Evolutionary conservation across 1,140 invertebrate genomes (phyloP), one percentile per base, ranked within the genome.

Genomic region (Papilio helenus): DNA sequence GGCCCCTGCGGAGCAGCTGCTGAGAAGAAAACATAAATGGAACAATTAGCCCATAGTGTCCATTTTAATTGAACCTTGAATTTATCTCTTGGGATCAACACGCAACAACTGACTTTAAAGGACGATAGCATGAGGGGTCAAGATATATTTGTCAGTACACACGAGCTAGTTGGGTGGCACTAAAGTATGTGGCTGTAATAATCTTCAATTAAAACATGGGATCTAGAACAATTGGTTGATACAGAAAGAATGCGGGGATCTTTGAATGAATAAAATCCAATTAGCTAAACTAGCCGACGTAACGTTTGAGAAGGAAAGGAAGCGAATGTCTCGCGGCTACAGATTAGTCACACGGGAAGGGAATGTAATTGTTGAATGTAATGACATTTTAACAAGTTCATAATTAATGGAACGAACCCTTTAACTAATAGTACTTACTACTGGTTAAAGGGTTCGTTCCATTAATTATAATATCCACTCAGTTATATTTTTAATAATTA

Each of bases 161-260:
- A 86, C 87, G 82, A 84, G 85, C 85, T 83, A 85, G 83, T 82
- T 86, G 87, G 80, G 85, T 87, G 84, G 83, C 86, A 86, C 86
- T 88, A 85, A 93, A 93, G 88, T 93, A 91, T 90, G 89, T 92
- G 90, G 87, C 90, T 87, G 87, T 92, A 93, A 92, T 92, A 90
- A 92, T 87, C 82, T 86, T 84, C 87, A 94, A 94, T 94, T 93
- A 94, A 91, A 89, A 85, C 88, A 86, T 90, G 89, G 88, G 92
- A 92, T 92, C 85, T 90, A 81, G 90, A 89, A 89, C 89, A 91
- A 89, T 85, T 88, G 84, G 82, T 86, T 87, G 84, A 86, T 90
- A 87, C 79, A 74, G 82, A 82, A 83, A 82, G 81, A 81, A 82
- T 81, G 83, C 82, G 79, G 79, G 34, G 51, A 80, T 73, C 26